Evolutionary conservation across 2,113 vertebrate genomes (phyloP).

Genomic region (Sorex fumeus): DNA sequence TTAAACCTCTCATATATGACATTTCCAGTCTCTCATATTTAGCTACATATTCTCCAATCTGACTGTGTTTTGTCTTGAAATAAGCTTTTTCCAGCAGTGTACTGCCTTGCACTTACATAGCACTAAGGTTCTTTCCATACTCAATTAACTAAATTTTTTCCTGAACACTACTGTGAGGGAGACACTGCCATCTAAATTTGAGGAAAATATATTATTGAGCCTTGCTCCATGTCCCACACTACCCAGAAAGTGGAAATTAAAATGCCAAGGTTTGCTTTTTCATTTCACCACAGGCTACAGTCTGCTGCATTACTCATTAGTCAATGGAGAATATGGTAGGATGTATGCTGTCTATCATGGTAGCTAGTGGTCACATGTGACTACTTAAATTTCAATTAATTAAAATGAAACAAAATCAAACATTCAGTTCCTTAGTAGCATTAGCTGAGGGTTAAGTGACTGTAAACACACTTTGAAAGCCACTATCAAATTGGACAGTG

Average conservation of each 20-base stretch:
- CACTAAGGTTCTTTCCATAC: neutral
- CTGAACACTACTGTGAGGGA: neutral
- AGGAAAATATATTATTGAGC: neutral
- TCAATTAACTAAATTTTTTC: neutral
- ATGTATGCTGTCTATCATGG: neutral
- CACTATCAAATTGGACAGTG: neutral
- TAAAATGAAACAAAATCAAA: constrained; percentile 47
- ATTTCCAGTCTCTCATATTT: neutral
- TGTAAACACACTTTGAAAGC: neutral
- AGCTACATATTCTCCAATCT: neutral
- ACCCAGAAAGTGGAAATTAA: neutral
- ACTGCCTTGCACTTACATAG: neutral
- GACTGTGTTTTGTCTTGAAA: neutral
- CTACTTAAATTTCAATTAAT: constrained; percentile 42
- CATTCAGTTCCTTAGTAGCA: neutral
- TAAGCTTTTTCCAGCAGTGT: neutral
- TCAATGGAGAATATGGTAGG: neutral
- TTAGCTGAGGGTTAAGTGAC: neutral
- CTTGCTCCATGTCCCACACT: neutral
- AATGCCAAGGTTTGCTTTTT: neutral
- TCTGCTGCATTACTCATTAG: neutral
- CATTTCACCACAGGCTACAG: neutral
- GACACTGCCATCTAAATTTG: neutral
- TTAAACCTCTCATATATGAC: neutral
- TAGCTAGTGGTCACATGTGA: neutral